Evolutionary conservation across 2,113 vertebrate species (phyloP), one percentile per base, ranked within the genome.

Genomic region (Hiodon alosoides): DNA sequence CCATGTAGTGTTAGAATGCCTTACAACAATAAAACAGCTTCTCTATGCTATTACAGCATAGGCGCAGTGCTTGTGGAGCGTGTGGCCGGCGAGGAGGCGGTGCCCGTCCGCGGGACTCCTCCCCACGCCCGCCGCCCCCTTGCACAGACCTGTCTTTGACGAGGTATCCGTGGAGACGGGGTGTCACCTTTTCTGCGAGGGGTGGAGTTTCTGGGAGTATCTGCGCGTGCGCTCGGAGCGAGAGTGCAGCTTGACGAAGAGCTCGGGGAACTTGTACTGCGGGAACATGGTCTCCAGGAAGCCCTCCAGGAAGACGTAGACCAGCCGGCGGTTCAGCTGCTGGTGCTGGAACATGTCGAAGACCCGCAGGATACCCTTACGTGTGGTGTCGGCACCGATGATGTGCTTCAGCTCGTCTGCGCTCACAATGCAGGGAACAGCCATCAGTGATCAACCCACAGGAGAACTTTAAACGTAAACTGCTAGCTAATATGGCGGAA

Each of bases 291-390:
- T 98, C 91, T 99, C 97, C 87, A 99, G 88, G 84, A 98, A 97
- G 83, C 97, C 96, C 89, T 99, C 97, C 79, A 99, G 87, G 89
- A 98, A 96, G 77, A 99, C 97, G 31, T 97, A 98, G 75, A 94
- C 95, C 82, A 99, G 93, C 69, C 97, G 93, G 8, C 96, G 94
- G 84, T 99, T 99, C 85, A 98, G 91, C 13, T 97, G 95, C 81
- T 94, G 91, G 81, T 99, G 93, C 89, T 99, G 97, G 85, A 99
- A 99, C 97, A 99, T 98, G 88, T 99, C 94, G 71, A 99, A 98
- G 81, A 99, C 95, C 0, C 97, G 94, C 80, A 99, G 94, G 81
- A 99, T 98, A 84, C 97, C 97, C 76, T 98, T 98, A 59, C 97
- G 91, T 0, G 95, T 98, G 64, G 97, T 99, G 72, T 92, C 91